Base-by-base conservation (phyloP, 2,888 invertebrate genomes). In the Carterocephalus palaemon region DNA sequence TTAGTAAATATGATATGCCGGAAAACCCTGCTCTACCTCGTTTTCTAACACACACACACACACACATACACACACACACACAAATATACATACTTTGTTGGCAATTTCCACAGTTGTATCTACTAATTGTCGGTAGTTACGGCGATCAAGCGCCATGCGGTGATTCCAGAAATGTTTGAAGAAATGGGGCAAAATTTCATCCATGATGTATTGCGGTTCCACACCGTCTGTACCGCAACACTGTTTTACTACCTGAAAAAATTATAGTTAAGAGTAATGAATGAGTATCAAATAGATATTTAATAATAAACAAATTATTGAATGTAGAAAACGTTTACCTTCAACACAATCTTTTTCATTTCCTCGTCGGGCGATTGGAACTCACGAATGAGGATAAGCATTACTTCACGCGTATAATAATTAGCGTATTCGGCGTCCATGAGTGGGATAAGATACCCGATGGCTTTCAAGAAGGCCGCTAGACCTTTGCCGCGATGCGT, bases 111-210 rank as follows among this genome's bases (percentile, higher is more conserved):
- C 99, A 0, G 99, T 99, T 0, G 99, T 99, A 71, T 99, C 99
- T 0, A 99, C 99, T 42, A 99, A 89, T 88, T 98, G 98, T 54
- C 98, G 89, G 72, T 99, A 99, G 78, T 99, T 99, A 50, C 99
- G 91, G 37, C 99, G 90, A 79, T 99, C 99, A 49, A 99, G 87
- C 1, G 99, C 99, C 99, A 99, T 99, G 54, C 99, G 91, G 73
- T 99, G 99, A 75, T 99, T 99, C 99, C 99, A 99, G 85, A 99
- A 99, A 80, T 98, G 97, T 80, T 97, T 98, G 88, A 99, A 99
- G 84, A 98, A 99, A 65, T 98, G 97, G 0, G 98, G 98, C 57
- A 99, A 86, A 61, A 99, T 99, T 75, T 99, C 99, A 63, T 99
- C 98, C 85, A 99, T 98, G 57, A 99, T 99, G 69, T 99, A 99